These are phyloP conservation scores for Emys orbicularis DNA, from an alignment of 2,797 vertebrate species.

Conservation along the genomic window DNA sequence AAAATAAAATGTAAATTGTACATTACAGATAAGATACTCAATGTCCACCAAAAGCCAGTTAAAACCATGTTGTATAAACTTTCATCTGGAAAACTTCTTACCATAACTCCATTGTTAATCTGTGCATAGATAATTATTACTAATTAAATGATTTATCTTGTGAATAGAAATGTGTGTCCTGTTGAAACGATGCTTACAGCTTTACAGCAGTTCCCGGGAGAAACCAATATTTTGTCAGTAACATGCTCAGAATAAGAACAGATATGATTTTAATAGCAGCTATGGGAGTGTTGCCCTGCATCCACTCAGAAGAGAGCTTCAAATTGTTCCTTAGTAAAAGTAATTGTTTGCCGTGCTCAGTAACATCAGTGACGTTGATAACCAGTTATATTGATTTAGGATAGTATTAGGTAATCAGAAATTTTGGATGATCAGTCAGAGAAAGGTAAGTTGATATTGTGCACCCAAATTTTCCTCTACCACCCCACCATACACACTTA, in stretches of 20 bases:
- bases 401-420: background rate
- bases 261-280: conserved; percentile 10
- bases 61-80: conserved; percentile 49
- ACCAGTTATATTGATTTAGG: background rate
- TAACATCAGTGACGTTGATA: background rate
- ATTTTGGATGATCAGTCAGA: background rate
- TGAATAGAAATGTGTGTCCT: conserved; percentile 67
- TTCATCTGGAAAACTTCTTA: conserved; percentile 44
- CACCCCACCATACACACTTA: background rate
- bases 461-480: background rate
- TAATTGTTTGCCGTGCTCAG: conserved; percentile 2
- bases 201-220: conserved; percentile 10
- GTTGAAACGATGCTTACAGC: conserved; percentile 39
- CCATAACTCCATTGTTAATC: conserved; percentile 47
- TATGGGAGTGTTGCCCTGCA: background rate
- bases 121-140: conserved; percentile 70
- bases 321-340: conserved; percentile 1
- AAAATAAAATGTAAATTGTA: conserved; percentile 40
- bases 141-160: conserved; percentile 78
- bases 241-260: background rate
- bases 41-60: background rate
- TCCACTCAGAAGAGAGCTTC: conserved; percentile 1
- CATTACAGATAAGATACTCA: conserved; percentile 30
- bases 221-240: conserved; percentile 43
- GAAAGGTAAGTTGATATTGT: background rate